Conservation (phyloP, 1,140 invertebrate genomes). For the Zaprionus ghesquierei region DNA sequence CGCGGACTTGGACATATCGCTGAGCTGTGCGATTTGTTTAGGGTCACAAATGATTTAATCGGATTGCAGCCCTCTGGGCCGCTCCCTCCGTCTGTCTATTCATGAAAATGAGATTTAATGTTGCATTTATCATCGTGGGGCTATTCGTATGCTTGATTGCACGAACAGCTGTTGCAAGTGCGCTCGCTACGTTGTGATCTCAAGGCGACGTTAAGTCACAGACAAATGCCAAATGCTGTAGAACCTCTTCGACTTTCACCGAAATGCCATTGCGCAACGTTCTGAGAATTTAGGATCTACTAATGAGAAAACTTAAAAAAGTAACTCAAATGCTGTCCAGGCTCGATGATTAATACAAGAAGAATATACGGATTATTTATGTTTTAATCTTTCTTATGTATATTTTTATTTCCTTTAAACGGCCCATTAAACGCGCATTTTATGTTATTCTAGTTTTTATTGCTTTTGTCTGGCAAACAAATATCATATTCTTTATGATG, state of each 20-base stretch:
- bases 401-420: slow-evolving; percentile 17
- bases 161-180: slow-evolving; percentile 63
- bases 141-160: slow-evolving; percentile 67
- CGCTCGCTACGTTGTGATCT: slow-evolving; percentile 17
- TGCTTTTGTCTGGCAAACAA: slow-evolving; percentile 55
- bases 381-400: neutral
- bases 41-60: slow-evolving; percentile 75
- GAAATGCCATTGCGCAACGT: neutral
- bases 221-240: slow-evolving; percentile 56
- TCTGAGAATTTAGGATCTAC: neutral
- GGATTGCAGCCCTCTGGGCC: slow-evolving; percentile 23
- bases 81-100: neutral
- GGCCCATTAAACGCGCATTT: slow-evolving; percentile 46
- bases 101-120: slow-evolving; percentile 49
- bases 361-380: neutral
- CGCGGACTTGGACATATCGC: neutral
- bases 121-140: slow-evolving; percentile 63
- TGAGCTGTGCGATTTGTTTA: slow-evolving; percentile 63
- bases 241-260: slow-evolving; percentile 40
- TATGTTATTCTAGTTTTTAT: slow-evolving; percentile 46
- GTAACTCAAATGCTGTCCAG: neutral
- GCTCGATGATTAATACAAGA: neutral
- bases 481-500: slow-evolving; percentile 30
- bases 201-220: slow-evolving; percentile 32
- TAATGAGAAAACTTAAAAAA: neutral